Base-by-base conservation (phyloP, 2,888 invertebrate species). In the Platynereis dumerilii region DNA sequence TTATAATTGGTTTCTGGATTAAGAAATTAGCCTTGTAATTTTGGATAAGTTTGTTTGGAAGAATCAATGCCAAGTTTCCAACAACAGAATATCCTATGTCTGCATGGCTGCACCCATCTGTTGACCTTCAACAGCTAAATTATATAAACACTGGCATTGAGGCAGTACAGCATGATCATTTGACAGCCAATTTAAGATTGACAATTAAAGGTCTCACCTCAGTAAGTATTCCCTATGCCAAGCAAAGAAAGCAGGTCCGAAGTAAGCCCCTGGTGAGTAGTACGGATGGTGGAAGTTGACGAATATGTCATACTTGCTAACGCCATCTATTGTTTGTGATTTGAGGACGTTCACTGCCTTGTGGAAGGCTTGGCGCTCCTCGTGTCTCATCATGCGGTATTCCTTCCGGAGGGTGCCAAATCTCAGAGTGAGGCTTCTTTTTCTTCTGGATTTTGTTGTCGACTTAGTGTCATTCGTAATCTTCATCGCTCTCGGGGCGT, bases 291-390 rank as follows among this genome's bases (percentile, higher is more conserved):
- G 48, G 22, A 20, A 20, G n/a, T 20, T 5, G 48, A 48, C 48
- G 17, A 48, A 48, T 5, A 48, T 48, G 22, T 48, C 48, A 22
- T 48, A 48, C n/a, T 20, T 48, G 48, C 48, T 48, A 5, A 20
- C n/a, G 7, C 48, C 48, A 20, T 22, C 48, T 3, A 48, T 48
- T 3, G 22, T 22, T 22, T 48, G 3, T 5, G n/a, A 20, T 22
- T 48, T 48, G 22, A 48, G 48, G n/a, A n/a, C n/a, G n/a, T 48
- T 48, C 20, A 48, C 20, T n/a, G 48, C 48, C 7, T 48, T 22
- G 22, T 48, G 48, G 22, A 48, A 48, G 7, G 48, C 48, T 22
- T 48, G 48, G 5, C 48, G n/a, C 48, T 48, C 48, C n/a, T 48
- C 20, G 17, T n/a, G 22, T n/a, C 20, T 48, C 48, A 48, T 48